Percentiles rank a stretch among this genome's conserved stretches.
Conservation (phyloP, 2,113 vertebrate species). For the Peromyscus leucopus region DNA sequence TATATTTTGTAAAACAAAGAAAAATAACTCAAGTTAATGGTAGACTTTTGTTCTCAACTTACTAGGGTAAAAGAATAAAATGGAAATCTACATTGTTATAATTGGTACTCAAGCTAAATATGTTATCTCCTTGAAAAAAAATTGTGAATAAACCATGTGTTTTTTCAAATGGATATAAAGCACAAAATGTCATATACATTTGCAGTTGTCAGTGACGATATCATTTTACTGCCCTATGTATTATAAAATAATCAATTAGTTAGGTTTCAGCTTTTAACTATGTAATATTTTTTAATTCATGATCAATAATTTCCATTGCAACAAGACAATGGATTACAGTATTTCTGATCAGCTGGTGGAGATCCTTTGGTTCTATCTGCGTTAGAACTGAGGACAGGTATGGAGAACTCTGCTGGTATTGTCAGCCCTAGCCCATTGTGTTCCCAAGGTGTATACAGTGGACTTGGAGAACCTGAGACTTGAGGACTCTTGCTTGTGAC, state of each 20-base stretch:
- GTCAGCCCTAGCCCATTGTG: neutral
- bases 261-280: neutral
- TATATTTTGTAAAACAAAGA: constrained; percentile 31
- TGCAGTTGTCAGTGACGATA: neutral
- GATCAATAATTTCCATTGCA: neutral
- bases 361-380: neutral
- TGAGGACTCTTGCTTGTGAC: no score
- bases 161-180: constrained; percentile 30
- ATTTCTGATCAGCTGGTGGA: neutral
- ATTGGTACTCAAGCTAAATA: constrained; percentile 36
- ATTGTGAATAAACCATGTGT: neutral
- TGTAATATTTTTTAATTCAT: neutral
- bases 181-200: neutral
- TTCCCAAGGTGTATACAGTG: neutral
- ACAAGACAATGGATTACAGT: neutral
- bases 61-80: neutral
- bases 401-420: neutral
- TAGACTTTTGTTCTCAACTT: neutral
- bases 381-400: neutral
- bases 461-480: neutral
- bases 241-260: neutral
- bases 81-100: neutral
- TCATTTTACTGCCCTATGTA: neutral
- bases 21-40: constrained; percentile 5
- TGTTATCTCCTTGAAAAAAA: neutral